Percentiles rank a stretch among this genome's conserved stretches.
phyloP scores from a whole-genome alignment of 2,113 vertebrate species.

The Epinephelus lanceolatus region DNA sequence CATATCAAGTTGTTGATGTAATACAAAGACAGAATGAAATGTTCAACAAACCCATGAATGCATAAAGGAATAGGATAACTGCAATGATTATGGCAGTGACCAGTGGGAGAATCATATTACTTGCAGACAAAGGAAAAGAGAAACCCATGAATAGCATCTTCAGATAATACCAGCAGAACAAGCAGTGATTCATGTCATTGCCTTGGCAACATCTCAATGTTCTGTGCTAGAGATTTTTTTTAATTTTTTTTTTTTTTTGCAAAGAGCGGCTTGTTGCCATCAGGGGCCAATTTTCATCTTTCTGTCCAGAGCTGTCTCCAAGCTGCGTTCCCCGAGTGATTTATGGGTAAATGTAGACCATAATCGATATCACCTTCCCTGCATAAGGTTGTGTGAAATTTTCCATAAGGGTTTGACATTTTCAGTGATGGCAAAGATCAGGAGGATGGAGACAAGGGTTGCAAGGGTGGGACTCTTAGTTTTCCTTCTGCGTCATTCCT shows the following conservation, averaged over 20 bases:
- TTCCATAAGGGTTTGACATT: slow-evolving; percentile 23
- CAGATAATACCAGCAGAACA: slow-evolving; percentile 49
- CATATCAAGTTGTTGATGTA: slow-evolving; percentile 28
- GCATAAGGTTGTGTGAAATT: slow-evolving; percentile 33
- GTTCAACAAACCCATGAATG: slow-evolving; percentile 24
- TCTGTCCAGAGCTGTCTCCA: slow-evolving; percentile 30
- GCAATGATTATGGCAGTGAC: slow-evolving; percentile 20
- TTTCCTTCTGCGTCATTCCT: slow-evolving; percentile 53
- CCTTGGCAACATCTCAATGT: slow-evolving; percentile 44
- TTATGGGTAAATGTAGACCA: slow-evolving; percentile 44
- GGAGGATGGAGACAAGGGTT: slow-evolving; percentile 33
- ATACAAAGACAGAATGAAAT: slow-evolving; percentile 29
- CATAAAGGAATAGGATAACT: slow-evolving; percentile 37
- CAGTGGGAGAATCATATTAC: slow-evolving; percentile 55
- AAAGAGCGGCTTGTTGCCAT: slow-evolving; percentile 31
- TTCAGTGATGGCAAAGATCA: slow-evolving; percentile 49
- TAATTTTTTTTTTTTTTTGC: background rate
- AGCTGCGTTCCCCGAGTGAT: slow-evolving; percentile 48
- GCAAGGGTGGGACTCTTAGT: slow-evolving; percentile 33
- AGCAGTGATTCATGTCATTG: slow-evolving; percentile 38
- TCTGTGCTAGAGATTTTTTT: slow-evolving; percentile 18
- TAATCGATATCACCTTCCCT: slow-evolving; percentile 45
- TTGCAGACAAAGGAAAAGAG: slow-evolving; percentile 24
- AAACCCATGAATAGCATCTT: slow-evolving; percentile 43
- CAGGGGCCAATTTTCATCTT: slow-evolving; percentile 45